Base-by-base conservation (phyloP, 1,140 invertebrate genomes). In the Zaprionus inermis region DNA sequence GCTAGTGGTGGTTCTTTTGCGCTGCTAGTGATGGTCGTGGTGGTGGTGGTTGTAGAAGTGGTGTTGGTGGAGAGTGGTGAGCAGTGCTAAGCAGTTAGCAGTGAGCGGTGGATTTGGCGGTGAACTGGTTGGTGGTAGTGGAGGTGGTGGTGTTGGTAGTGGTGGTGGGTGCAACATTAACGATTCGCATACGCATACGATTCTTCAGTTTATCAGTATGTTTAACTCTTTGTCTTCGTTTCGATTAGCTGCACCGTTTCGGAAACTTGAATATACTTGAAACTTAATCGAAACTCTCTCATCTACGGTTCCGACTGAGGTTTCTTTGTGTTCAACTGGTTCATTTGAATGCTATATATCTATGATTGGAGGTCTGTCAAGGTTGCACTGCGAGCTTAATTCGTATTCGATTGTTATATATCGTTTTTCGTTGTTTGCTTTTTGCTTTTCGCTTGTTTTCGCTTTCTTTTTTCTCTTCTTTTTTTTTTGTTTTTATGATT, bases 71-170 rank as follows among this genome's bases (percentile, higher is more conserved):
- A 28, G 34, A 36, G 44, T 52, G 44, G 32, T 38, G 32, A 30
- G 22, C 5, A 32, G 49, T 36, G 44, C 3, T 41, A 9, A 51
- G 36, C 32, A 44, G 60, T 60, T 34, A 68, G 16, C 61, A 44
- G 54, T 72, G 49, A 74, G 66, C 71, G 65, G 71, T 81, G 58
- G 80, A 79, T 51, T 70, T 78, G 73, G 79, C 78, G 70, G 75
- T 81, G 74, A 78, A 74, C 70, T 60, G 49, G 30, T 49, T 28
- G 24, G 24, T 28, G 5, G 24, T 28, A 5, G 24, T 4, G 24
- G 24, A 5, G 5, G 24, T 28, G 24, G 24, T 28, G 24, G 24
- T 28, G 24, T 1, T 28, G 30, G 46, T 41, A 22, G 41, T 58
- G 56, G 72, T 74, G 59, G 76, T 60, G 51, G 61, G 73, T 76